Evolutionary conservation across 2,888 invertebrate species (phyloP).

Genomic region (Podotricha telesiphe): DNA sequence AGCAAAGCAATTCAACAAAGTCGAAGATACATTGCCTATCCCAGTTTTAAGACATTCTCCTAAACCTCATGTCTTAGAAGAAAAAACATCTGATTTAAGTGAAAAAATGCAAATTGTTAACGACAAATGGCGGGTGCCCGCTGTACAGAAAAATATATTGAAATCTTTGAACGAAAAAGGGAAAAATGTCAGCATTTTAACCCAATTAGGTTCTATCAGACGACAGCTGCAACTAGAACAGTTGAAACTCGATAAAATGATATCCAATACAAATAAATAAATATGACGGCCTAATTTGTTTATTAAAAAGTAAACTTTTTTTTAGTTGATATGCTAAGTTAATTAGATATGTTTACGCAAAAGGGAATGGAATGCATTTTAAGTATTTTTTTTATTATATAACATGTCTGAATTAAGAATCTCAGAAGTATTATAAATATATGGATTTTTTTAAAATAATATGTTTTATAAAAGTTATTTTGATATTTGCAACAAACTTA

Average conservation of each 20-base stretch:
- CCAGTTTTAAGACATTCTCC: constrained; percentile 85
- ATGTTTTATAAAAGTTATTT: no score
- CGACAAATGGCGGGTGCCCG: constrained; percentile 84
- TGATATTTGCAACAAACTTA: no score
- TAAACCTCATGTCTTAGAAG: constrained; percentile 37
- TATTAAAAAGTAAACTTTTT: background rate
- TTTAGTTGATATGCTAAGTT: background rate
- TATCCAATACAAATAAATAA: constrained; percentile 53
- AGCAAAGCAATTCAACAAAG: constrained; percentile 23
- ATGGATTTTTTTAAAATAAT: no score
- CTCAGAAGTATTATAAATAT: no score
- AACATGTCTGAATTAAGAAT: no score
- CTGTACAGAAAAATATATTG: constrained; percentile 85
- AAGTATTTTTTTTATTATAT: background rate
- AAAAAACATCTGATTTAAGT: constrained; percentile 55
- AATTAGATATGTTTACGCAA: background rate
- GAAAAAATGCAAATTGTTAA: constrained; percentile 72
- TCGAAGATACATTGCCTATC: constrained; percentile 79
- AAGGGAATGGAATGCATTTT: no score
- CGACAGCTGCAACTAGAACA: constrained; percentile 87
- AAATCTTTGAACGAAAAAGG: constrained; percentile 76
- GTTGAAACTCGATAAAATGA: constrained; percentile 81
- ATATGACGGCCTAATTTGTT: background rate
- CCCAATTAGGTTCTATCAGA: constrained; percentile 87
- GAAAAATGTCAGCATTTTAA: constrained; percentile 82